Base-by-base conservation (phyloP, 2,888 invertebrate genomes). In the Eupithecia insigniata region DNA sequence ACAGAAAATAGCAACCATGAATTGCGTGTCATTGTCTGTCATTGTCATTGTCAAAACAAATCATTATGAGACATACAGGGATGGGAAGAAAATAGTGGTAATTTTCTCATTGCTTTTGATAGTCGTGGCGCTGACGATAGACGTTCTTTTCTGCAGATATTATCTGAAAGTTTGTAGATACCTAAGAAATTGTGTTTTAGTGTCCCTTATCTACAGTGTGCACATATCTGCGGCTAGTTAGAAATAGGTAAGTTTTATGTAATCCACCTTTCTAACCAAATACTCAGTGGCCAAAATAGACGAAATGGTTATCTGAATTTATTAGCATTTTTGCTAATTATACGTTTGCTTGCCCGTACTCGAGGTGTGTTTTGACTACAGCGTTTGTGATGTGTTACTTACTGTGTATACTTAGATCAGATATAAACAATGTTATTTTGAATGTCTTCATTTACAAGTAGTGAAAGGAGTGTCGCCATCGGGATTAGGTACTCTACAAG, bases 231-330 rank as follows among this genome's bases (percentile, higher is more conserved):
- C 69, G 34, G 58, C 51, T 72, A 60, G 67, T 66, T 69, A 73
- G 36, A 69, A 74, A 22, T 70, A 39, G 85, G 87, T 87, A 79
- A 86, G 86, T 86, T 39, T 30, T 77, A 71, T 70, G 71, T 76
- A 74, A 66, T 51, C n/a, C 66, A 71, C 71, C 75, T 77, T 74
- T 75, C 76, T 78, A 67, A 78, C 78, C 66, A 74, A 80, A 73
- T 76, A 79, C 78, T 64, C 80, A 77, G 76, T 78, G 82, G 84
- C 82, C 81, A 86, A 87, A 89, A 88, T 88, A 88, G 89, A 87
- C 83, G 80, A 81, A 85, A 84, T 86, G 82, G 82, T 81, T 84
- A 83, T 84, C 81, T 78, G 80, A 82, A 84, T 83, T 85, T 83
- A 82, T 82, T 80, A 79, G 79, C 79, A 76, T 81, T 80, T 75